Conservation (phyloP, 2,797 vertebrate genomes). For the Malurus splendens region DNA sequence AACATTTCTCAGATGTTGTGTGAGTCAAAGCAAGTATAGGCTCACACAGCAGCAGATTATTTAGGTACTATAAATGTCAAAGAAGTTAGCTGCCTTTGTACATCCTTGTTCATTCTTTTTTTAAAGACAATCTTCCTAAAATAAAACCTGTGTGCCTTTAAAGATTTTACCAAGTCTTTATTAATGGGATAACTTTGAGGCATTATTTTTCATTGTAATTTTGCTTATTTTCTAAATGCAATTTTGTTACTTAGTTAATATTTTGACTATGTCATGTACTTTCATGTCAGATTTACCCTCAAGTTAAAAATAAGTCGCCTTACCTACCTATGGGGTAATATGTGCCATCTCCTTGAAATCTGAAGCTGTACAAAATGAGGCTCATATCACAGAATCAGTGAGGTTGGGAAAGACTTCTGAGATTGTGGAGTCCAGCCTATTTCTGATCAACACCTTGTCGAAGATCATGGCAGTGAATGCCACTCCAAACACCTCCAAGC, state of each 20-base stretch:
- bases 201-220: background rate
- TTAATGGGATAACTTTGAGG: background rate
- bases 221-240: background rate
- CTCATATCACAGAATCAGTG: background rate
- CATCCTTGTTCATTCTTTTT: background rate
- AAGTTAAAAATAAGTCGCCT: background rate
- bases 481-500: background rate
- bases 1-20: background rate
- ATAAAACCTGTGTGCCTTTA: rapidly evolving
- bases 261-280: background rate
- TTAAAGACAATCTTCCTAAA: rapidly evolving
- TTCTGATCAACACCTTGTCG: background rate
- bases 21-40: background rate
- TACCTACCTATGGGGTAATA: background rate
- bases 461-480: background rate
- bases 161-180: background rate
- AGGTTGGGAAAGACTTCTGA: background rate
- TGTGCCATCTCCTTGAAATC: background rate
- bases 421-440: background rate
- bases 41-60: rapidly evolving
- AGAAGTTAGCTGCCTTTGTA: background rate
- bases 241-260: background rate
- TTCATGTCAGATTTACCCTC: background rate
- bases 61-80: background rate
- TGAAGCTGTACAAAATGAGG: background rate